A percentile compares a stretch with the other conserved stretches of the same genome.
These are phyloP conservation scores for Xestia rhomboidea DNA, from an alignment of 2,888 invertebrate genomes.

Conservation along the genomic window DNA sequence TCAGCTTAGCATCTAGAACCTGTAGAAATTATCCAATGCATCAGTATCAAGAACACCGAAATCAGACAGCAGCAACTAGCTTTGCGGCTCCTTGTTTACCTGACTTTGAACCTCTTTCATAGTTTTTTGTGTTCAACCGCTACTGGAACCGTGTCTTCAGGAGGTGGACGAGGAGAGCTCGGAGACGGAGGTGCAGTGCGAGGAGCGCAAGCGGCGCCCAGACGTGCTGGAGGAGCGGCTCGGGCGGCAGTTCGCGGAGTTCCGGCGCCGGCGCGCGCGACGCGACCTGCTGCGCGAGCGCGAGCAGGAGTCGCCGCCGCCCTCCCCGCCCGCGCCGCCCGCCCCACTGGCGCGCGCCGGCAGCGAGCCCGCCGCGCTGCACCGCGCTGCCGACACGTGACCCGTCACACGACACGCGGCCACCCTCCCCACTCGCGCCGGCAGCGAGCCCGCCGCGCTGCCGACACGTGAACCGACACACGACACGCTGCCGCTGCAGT, in stretches of 20 bases:
- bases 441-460: constrained; percentile 69
- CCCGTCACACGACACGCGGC: neutral
- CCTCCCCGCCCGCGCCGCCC: constrained; percentile 1
- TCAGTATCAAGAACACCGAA: neutral
- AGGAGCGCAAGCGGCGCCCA: constrained; percentile 81
- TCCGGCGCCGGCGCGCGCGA: constrained; percentile 86
- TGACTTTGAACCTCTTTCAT: neutral
- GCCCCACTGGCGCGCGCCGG: constrained; percentile 63
- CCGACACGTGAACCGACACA: constrained; percentile 55
- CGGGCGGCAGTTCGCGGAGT: constrained; percentile 86
- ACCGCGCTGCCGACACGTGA: constrained; percentile 56
- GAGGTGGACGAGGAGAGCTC: constrained; percentile 93
- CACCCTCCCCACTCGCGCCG: constrained; percentile 61
- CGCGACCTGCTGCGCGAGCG: constrained; percentile 71
- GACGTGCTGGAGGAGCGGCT: constrained; percentile 80
- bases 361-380: constrained; percentile 69
- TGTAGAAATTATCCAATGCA: neutral
- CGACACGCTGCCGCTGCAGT: neutral
- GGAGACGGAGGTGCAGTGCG: constrained; percentile 75
- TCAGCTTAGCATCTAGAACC: neutral
- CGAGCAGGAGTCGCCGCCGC: constrained; percentile 61
- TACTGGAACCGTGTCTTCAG: constrained; percentile 75
- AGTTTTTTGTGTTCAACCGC: neutral
- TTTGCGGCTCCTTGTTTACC: neutral
- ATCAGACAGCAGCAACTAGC: neutral